Base-by-base conservation (phyloP, 2,113 vertebrate genomes). In the Daboia siamensis region DNA sequence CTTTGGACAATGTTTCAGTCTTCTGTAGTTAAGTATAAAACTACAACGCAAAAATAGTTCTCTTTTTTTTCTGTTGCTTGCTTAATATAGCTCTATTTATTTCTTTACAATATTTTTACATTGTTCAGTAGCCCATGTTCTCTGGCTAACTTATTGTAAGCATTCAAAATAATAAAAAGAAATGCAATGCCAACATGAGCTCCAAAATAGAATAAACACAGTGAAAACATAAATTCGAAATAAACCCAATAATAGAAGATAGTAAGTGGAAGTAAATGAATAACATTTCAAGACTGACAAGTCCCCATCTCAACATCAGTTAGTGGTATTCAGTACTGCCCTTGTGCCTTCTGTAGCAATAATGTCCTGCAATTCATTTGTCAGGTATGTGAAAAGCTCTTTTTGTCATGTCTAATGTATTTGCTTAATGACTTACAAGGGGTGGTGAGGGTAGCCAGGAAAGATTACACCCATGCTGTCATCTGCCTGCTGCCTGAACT, bases 391-490 rank as follows among this genome's bases (percentile, higher is more conserved):
- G 85, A 87, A 20, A 54, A 55, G 51, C 26, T 87, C 86, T 87
- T n/a, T 54, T 87, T 87, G 51, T 54, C 51, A 87, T 55, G 51
- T 87, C 51, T 87, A n/a, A 87, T 87, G 24, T 87, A 54, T 87
- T 87, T 54, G 11, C 52, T 54, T 87, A 54, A 54, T 29, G n/a
- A 54, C 15, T 54, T 87, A 51, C 85, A 87, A 87, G 52, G 29
- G 29, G 8, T 51, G 15, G 64, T 93, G 56, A 92, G 84, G 17
- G 94, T 90, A 92, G 74, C 74, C 74, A 80, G 33, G 33, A 80
- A 44, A 80, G 95, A 95, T 94, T 93, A 88, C 89, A 91, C 88
- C 39, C n/a, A 56, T 33, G 52, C 87, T 21, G n/a, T 56, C 54
- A 55, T 56, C 52, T 17, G 55, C n/a, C 33, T 56, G 48, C 61